phyloP scores from a whole-genome alignment of 2,888 invertebrate species.

The Isotomurus palustris region DNA sequence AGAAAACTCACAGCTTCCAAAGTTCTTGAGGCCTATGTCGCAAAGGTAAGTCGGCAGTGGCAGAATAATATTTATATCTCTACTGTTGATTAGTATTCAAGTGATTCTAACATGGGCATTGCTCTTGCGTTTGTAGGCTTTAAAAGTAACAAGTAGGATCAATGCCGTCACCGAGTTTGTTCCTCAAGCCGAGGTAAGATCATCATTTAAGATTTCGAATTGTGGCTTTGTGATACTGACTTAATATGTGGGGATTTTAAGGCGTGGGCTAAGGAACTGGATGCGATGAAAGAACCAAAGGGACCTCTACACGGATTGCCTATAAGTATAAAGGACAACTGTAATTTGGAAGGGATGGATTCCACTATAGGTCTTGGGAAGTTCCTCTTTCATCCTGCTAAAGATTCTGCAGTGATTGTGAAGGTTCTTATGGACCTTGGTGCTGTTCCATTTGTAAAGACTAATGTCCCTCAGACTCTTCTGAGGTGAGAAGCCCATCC shows the following conservation, averaged over 20 bases:
- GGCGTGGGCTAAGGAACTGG: constrained; percentile 38
- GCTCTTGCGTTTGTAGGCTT: constrained; percentile 9
- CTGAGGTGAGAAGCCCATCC: constrained; percentile 21
- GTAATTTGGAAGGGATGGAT: constrained; percentile 49
- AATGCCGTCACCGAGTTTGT: constrained; percentile 19
- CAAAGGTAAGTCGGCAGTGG: too few species aligned
- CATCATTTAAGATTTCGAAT: background rate
- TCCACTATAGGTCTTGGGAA: constrained; percentile 49
- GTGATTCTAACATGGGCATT: too few species aligned
- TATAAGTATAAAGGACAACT: constrained; percentile 49
- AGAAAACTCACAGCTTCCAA: constrained; percentile 24
- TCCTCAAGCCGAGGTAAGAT: constrained; percentile 10
- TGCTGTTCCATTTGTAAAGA: constrained; percentile 45
- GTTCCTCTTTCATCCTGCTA: constrained; percentile 46
- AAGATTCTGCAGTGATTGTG: constrained; percentile 39
- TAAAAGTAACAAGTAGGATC: constrained; percentile 14
- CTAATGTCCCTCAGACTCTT: constrained; percentile 51
- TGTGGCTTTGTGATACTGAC: background rate
- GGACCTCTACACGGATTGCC: constrained; percentile 49
- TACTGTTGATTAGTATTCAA: too few species aligned
- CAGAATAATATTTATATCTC: background rate
- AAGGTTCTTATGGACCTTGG: constrained; percentile 37
- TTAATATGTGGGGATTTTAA: constrained; percentile 5
- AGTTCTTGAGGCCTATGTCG: constrained; percentile 37
- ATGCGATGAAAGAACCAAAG: constrained; percentile 21